These are phyloP conservation scores for Tribolium madens DNA, from an alignment of 1,140 invertebrate species.

Conservation along the genomic window DNA sequence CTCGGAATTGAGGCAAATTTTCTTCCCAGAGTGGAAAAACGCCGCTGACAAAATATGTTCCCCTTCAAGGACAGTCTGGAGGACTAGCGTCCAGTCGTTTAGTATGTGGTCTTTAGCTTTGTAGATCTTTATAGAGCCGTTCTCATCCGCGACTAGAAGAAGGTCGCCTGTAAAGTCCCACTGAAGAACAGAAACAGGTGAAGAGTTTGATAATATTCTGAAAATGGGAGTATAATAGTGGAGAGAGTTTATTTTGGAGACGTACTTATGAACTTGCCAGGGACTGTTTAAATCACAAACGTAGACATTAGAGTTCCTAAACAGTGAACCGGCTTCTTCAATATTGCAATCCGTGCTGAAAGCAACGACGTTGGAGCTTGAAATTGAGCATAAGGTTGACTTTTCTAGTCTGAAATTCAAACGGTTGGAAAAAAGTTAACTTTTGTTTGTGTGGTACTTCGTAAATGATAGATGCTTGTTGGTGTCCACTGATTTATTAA, in stretches of 20 bases:
- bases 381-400: constrained; percentile 76
- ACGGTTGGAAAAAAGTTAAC: constrained; percentile 22
- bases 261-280: constrained; percentile 83
- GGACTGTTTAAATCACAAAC: constrained; percentile 89
- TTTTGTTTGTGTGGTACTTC: constrained; percentile 50
- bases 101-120: constrained; percentile 82
- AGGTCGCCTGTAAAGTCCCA: constrained; percentile 88
- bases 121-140: constrained; percentile 83
- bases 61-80: constrained; percentile 70
- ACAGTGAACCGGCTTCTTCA: constrained; percentile 74
- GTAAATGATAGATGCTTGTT: constrained; percentile 56
- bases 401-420: constrained; percentile 59
- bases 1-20: constrained; percentile 74
- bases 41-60: constrained; percentile 84
- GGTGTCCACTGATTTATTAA: constrained; percentile 51
- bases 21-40: constrained; percentile 89
- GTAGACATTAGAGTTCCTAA: constrained; percentile 84
- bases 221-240: constrained; percentile 45
- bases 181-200: constrained; percentile 80
- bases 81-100: constrained; percentile 78
- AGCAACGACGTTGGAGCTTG: constrained; percentile 83
- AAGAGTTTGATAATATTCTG: constrained; percentile 70
- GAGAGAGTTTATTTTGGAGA: constrained; percentile 14
- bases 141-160: constrained; percentile 80
- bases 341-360: constrained; percentile 81